Conservation (phyloP, 2,888 invertebrate species). For the Rosalia funebris region DNA sequence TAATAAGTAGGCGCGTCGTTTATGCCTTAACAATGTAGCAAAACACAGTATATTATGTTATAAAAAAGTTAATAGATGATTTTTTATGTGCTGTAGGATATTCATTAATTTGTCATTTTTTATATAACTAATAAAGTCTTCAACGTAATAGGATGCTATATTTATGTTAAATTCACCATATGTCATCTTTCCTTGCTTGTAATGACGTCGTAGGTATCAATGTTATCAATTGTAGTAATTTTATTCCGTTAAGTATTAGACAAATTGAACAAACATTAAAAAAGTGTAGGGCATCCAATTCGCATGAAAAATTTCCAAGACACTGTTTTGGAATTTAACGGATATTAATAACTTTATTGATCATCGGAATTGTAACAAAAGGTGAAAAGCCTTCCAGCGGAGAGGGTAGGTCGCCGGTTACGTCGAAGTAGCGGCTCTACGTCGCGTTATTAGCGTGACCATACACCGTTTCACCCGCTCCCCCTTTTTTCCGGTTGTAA, state of each 20-base stretch:
- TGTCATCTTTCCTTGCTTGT: no score
- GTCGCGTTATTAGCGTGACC: conserved; percentile 16
- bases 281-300: no score
- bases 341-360: conserved; percentile 14
- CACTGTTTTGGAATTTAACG: no score
- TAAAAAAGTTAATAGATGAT: background rate
- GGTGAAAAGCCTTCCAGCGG: conserved; percentile 5
- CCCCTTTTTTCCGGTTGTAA: conserved; percentile 17
- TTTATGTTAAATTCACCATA: no score
- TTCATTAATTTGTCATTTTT: background rate
- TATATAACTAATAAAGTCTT: no score
- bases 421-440: background rate
- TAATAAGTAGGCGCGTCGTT: background rate
- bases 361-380: conserved; percentile 4
- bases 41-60: background rate
- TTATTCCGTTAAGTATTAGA: no score
- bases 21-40: conserved; percentile 1
- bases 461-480: conserved; percentile 9
- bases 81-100: background rate
- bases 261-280: no score
- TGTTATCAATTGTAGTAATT: no score
- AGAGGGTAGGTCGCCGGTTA: background rate
- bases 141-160: no score
- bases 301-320: no score
- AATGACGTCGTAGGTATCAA: no score